Conservation (phyloP, 2,888 invertebrate species). For the Hypomecis atomaria region DNA sequence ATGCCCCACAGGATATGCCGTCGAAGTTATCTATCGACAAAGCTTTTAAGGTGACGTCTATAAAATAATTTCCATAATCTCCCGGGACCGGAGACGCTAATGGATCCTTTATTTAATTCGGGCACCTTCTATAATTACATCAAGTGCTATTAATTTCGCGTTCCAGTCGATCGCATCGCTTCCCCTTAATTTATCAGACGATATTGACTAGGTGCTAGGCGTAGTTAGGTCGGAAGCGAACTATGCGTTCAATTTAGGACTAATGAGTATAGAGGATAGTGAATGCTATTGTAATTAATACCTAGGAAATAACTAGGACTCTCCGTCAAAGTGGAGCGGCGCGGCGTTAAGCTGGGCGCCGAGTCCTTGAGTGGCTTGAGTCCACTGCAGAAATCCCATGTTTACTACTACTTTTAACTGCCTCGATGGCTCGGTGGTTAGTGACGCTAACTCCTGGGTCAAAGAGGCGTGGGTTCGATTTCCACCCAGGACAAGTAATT, state of each 20-base stretch:
- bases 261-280: constrained; percentile 2
- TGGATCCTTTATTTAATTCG: constrained; percentile 71
- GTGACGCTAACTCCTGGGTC: too few species aligned
- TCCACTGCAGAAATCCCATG: too few species aligned
- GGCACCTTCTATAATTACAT: constrained; percentile 68
- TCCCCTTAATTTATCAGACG: constrained; percentile 56
- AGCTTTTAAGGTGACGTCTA: constrained; percentile 63
- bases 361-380: too few species aligned
- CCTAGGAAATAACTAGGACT: not conserved
- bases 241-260: constrained; percentile 20
- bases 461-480: too few species aligned
- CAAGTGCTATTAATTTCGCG: constrained; percentile 74
- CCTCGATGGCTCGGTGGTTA: too few species aligned
- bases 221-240: constrained; percentile 8
- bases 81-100: constrained; percentile 59
- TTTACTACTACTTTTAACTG: too few species aligned
- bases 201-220: constrained; percentile 35
- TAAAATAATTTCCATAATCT: constrained; percentile 67
- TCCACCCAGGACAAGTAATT: too few species aligned
- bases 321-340: too few species aligned
- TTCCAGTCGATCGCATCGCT: constrained; percentile 61
- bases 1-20: constrained; percentile 23
- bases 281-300: constrained; percentile 2
- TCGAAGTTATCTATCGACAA: constrained; percentile 61
- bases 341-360: too few species aligned